Base-by-base conservation (phyloP, 2,797 vertebrate genomes). In the Holocentrus rufus region DNA sequence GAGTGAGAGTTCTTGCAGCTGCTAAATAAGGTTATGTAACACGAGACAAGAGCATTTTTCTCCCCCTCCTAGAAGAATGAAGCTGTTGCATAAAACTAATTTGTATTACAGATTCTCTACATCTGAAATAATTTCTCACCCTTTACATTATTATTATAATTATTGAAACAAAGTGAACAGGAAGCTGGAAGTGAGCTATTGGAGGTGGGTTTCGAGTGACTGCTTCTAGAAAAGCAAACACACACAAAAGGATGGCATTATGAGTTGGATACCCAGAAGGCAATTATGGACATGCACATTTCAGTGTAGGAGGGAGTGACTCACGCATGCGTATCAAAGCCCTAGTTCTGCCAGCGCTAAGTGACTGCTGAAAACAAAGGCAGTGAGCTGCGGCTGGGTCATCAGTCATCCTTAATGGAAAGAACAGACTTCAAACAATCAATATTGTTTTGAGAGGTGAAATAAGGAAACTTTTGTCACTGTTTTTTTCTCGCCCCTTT, bases 341-440 rank as follows among this genome's bases (percentile, higher is more conserved):
- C 44, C 20, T 36, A 68, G 79, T 69, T 46, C 58, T 79, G 71
- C 76, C 80, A 74, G 72, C 59, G 69, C 27, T 76, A 87, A 92
- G 88, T 91, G 91, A 83, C 79, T 88, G 86, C 79, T 89, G 85
- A 79, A 90, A 93, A 93, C 87, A 92, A 93, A 92, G 87, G 81
- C 87, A 75, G 83, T 8, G 83, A 85, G 59, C 62, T 63, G 79
- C 76, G 69, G 17, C 59, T 65, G 77, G 77, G 77, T 85, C 62
- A 81, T 81, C 79, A 76, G 49, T 89, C 71, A 76, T 74, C 46
- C 22, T 80, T 72, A 73, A 81, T 80, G 57, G 73, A 78, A 65
- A 73, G 66, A 80, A 63, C 1, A 47, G 56, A 52, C 74, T 65
- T 42, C 18, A 58, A 55, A 71, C 47, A 52, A 31, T 68, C 74